phyloP scores from a whole-genome alignment of 1,140 invertebrate species.

The Charaxes varanes region DNA sequence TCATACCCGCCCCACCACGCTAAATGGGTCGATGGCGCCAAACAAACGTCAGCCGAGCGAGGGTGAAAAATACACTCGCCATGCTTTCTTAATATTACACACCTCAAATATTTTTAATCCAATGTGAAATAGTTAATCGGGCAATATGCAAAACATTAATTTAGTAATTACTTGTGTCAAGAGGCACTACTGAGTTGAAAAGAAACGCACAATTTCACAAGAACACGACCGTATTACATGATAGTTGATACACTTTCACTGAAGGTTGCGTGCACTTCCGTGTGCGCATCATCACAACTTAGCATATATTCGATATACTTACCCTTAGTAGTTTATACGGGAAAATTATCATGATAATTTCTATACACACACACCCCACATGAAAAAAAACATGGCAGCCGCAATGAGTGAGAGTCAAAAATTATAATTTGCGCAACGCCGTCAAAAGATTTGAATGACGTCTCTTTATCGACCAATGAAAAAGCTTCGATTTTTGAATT shows the following conservation, averaged over 20 bases:
- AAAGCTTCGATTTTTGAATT: conserved; percentile 46
- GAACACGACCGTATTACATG: conserved; percentile 67
- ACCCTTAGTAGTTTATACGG: conserved; percentile 63
- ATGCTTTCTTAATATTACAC: neutral
- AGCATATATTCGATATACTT: conserved; percentile 38
- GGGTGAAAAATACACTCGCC: conserved; percentile 30
- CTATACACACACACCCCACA: conserved; percentile 70
- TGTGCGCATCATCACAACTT: conserved; percentile 32
- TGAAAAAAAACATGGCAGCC: conserved; percentile 74
- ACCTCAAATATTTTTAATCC: conserved; percentile 17
- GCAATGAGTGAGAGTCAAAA: conserved; percentile 67
- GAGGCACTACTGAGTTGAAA: conserved; percentile 28
- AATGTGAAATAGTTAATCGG: conserved; percentile 14
- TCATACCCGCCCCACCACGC: conserved; percentile 54
- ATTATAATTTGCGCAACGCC: conserved; percentile 68
- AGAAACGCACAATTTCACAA: conserved; percentile 66
- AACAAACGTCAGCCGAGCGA: conserved; percentile 55
- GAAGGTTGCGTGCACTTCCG: conserved; percentile 49
- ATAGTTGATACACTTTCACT: conserved; percentile 73
- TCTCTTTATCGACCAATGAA: conserved; percentile 54
- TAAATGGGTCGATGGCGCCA: conserved; percentile 73
- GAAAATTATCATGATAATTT: conserved; percentile 67
- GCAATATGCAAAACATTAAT: conserved; percentile 10
- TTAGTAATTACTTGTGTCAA: conserved; percentile 12
- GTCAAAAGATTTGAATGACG: conserved; percentile 64